These are phyloP conservation scores for Spodoptera litura DNA, from an alignment of 1,140 invertebrate species.

Conservation along the genomic window DNA sequence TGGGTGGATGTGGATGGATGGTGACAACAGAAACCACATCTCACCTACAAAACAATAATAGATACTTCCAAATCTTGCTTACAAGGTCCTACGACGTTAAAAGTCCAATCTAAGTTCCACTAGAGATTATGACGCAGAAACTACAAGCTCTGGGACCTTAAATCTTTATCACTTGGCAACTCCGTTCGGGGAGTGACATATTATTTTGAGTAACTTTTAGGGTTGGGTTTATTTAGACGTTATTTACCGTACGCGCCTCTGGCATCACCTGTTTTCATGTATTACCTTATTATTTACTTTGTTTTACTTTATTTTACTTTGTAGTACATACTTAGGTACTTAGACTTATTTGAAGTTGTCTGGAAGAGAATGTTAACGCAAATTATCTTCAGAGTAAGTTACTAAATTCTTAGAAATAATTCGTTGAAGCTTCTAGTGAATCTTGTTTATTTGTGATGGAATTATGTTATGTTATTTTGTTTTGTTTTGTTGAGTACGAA, in stretches of 20 bases:
- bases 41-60: neutral
- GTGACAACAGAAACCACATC: neutral
- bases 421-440: neutral
- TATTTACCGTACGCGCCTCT: slow-evolving; percentile 67
- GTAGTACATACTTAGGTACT: neutral
- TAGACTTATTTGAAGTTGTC: slow-evolving; percentile 8
- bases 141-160: neutral
- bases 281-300: slow-evolving; percentile 68
- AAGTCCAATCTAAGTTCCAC: no score
- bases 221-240: slow-evolving; percentile 65
- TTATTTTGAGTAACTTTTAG: slow-evolving; percentile 70
- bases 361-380: neutral
- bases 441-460: neutral
- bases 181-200: slow-evolving; percentile 48
- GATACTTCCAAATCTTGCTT: no score
- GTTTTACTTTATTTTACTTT: slow-evolving; percentile 59
- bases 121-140: no score
- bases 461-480: neutral
- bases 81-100: no score
- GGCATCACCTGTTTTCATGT: slow-evolving; percentile 70
- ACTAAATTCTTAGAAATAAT: slow-evolving; percentile 14
- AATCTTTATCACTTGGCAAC: neutral
- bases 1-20: no score
- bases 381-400: slow-evolving; percentile 12
- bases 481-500: neutral